Evolutionary conservation across 2,797 vertebrate genomes (phyloP), one percentile per base, ranked within the genome.

Genomic region (Myiotriccus ornatus): DNA sequence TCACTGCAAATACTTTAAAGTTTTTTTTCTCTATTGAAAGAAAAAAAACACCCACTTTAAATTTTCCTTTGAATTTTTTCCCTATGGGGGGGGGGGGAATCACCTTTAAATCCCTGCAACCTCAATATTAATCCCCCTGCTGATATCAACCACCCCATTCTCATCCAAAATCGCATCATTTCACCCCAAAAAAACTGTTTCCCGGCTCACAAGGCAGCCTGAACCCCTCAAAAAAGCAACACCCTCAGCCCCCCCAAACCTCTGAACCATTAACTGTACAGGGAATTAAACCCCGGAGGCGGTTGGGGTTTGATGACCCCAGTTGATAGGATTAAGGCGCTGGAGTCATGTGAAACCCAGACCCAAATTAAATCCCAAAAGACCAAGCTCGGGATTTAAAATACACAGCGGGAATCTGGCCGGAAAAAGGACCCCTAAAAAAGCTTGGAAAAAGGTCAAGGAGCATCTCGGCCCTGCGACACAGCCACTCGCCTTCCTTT

Each of bases 291-390:
- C 64, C 90, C 92, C 52, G 49, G 84, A 84, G 96, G 70, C n/a
- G 7, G 64, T 81, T 67, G 95, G 93, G 92, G 89, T 94, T 71
- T 73, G 95, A 87, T 96, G 94, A 89, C 88, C 95, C 95, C 14
- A 4, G 46, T 23, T 75, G 60, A 80, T 88, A 68, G 94, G 97
- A 97, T 97, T 95, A 96, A 96, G 82, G 87, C 63, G 13, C 93
- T n/a, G 87, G 92, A 74, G 79, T 69, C 81, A 96, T 91, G 93
- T 87, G 96, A 96, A 95, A 96, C 88, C 77, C 46, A 62, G 92
- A 83, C 87, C 93, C 92, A 94, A 97, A 96, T 95, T 94, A 96
- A 97, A 96, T 84, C 81, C 87, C 57, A 19, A 79, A 69, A 52
- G 89, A 57, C 62, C 65, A 34, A 71, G 63, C 20, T 59, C 5